Conservation (phyloP, 2,797 vertebrate genomes). For the Tragopan temminckii region DNA sequence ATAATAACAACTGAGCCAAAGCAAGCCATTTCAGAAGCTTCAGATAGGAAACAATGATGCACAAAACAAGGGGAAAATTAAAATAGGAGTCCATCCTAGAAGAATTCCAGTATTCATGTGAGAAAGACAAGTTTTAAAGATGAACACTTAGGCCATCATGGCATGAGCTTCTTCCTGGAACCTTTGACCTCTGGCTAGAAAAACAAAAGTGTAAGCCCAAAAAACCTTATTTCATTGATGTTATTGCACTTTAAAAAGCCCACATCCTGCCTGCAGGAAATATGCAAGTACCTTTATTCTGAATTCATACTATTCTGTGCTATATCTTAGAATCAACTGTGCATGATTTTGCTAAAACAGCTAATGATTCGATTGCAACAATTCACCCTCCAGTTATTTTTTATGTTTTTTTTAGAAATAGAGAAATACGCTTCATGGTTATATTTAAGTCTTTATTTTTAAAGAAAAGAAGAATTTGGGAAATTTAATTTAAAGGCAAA, state of each 20-base stretch:
- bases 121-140: neutral
- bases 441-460: neutral
- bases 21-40: neutral
- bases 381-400: neutral
- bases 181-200: neutral
- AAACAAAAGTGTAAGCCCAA: neutral
- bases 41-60: neutral
- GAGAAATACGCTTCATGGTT: neutral
- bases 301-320: neutral
- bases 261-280: neutral
- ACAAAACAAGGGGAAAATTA: neutral
- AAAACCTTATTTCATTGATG: neutral
- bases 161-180: neutral
- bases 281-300: neutral
- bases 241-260: neutral
- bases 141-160: neutral
- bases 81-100: neutral
- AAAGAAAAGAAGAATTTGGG: neutral
- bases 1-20: neutral
- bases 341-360: neutral
- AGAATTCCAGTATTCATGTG: neutral
- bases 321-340: neutral
- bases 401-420: neutral
- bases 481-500: neutral
- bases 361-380: neutral